Evolutionary conservation across 2,797 vertebrate species (phyloP).

Genomic region (Lophura swinhoii): DNA sequence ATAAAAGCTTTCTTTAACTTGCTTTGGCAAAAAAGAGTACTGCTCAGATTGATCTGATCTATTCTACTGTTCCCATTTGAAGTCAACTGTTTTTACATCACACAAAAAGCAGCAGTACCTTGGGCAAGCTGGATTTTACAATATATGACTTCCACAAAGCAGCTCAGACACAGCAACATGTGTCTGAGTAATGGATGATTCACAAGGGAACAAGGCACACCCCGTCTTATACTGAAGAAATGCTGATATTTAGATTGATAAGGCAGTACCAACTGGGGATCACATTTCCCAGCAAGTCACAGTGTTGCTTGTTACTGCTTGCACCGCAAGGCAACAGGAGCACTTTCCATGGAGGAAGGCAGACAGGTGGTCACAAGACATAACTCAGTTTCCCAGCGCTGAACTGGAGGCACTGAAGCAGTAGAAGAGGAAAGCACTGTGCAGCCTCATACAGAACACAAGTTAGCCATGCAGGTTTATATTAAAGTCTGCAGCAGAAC

Average conservation of each 20-base stretch:
- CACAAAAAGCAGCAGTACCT: not conserved
- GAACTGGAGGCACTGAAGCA: not conserved
- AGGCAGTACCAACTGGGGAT: not conserved
- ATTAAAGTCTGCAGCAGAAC: not conserved
- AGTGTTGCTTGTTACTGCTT: not conserved
- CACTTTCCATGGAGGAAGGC: not conserved
- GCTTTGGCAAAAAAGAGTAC: not conserved
- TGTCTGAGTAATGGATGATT: constrained; percentile 56
- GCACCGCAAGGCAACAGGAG: not conserved
- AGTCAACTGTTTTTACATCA: not conserved
- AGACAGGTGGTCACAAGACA: not conserved
- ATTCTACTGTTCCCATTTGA: not conserved
- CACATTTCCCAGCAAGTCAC: not conserved
- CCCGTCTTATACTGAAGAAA: not conserved
- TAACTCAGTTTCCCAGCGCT: not conserved
- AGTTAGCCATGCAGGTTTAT: not conserved
- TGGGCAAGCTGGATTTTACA: not conserved
- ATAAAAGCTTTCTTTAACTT: not conserved
- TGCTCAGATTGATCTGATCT: not conserved
- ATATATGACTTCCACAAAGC: not conserved
- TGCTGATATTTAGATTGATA: not conserved
- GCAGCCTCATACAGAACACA: not conserved
- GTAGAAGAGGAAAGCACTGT: not conserved
- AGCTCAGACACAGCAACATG: not conserved
- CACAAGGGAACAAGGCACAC: constrained; percentile 32